phyloP scores from a whole-genome alignment of 1,140 invertebrate genomes.

The Harlomillsia oculata region DNA sequence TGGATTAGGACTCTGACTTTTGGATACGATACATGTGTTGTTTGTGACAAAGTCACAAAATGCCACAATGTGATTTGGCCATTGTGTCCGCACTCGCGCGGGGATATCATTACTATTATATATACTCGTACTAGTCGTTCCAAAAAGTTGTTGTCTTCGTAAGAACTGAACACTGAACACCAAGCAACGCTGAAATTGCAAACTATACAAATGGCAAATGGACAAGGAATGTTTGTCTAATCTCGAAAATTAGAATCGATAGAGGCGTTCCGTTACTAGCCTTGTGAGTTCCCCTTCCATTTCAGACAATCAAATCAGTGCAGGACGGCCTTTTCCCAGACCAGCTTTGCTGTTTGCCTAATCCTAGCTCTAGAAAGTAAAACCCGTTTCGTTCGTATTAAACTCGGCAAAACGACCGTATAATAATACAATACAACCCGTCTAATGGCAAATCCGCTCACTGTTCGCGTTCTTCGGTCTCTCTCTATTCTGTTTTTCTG shows the following conservation, averaged over 20 bases:
- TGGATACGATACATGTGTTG: too few relatives aligned
- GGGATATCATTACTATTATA: too few relatives aligned
- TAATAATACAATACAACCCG: slow-evolving; percentile 1
- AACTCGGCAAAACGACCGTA: background rate
- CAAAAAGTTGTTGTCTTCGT: too few relatives aligned
- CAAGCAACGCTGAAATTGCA: too few relatives aligned
- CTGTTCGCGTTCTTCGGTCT: background rate
- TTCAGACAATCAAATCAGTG: slow-evolving; percentile 30
- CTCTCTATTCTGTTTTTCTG: too few relatives aligned
- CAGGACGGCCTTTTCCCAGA: slow-evolving; percentile 19
- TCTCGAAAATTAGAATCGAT: slow-evolving; percentile 30
- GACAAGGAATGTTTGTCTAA: slow-evolving; percentile 28
- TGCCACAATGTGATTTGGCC: too few relatives aligned
- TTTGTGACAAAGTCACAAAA: too few relatives aligned
- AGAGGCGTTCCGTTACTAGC: slow-evolving; percentile 17
- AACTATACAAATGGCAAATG: slow-evolving; percentile 15
- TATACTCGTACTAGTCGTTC: too few relatives aligned
- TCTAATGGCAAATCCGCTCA: slow-evolving; percentile 4
- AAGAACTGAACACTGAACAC: too few relatives aligned
- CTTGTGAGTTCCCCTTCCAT: slow-evolving; percentile 7
- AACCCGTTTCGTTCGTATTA: background rate
- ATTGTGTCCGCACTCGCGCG: too few relatives aligned
- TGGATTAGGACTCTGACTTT: too few relatives aligned
- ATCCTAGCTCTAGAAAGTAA: background rate
- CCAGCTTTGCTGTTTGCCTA: background rate